phyloP scores from a whole-genome alignment of 2,113 vertebrate species.

The Seriola aureovittata region DNA sequence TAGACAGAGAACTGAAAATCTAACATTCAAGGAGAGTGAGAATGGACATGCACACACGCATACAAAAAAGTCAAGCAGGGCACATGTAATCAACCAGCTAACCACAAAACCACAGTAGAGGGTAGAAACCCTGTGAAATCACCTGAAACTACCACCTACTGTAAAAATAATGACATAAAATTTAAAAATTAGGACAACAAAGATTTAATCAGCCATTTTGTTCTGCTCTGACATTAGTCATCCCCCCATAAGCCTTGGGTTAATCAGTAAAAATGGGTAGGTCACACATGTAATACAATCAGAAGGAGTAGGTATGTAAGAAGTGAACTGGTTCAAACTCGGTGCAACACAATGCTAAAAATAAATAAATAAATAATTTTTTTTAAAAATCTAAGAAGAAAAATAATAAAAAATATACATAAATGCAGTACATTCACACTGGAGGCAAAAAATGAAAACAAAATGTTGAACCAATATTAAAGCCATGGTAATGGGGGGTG shows the following conservation, averaged over 20 bases:
- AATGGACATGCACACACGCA: slow-evolving; percentile 38
- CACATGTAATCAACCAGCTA: slow-evolving; percentile 49
- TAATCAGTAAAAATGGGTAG: slow-evolving; percentile 61
- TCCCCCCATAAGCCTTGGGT: slow-evolving; percentile 24
- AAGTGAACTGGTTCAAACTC: slow-evolving; percentile 30
- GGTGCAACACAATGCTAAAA: slow-evolving; percentile 12
- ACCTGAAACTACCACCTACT: slow-evolving; percentile 22
- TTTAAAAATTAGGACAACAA: slow-evolving; percentile 3
- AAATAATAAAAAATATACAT: slow-evolving; percentile 24
- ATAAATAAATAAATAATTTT: not conserved
- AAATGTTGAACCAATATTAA: slow-evolving; percentile 44
- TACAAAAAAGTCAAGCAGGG: slow-evolving; percentile 26
- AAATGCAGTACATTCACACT: slow-evolving; percentile 27
- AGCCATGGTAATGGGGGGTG: slow-evolving; percentile 67
- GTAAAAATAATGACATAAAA: slow-evolving; percentile 17
- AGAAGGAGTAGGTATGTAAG: slow-evolving; percentile 33
- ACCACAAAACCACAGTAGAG: slow-evolving; percentile 43
- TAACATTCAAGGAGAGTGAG: slow-evolving; percentile 34
- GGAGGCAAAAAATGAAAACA: slow-evolving; percentile 5
- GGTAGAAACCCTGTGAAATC: slow-evolving; percentile 3
- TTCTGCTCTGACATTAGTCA: slow-evolving; percentile 29
- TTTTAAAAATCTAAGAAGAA: not conserved
- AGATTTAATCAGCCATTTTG: slow-evolving; percentile 38
- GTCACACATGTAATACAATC: slow-evolving; percentile 50
- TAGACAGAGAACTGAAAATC: slow-evolving; percentile 45